A percentile compares a stretch with the other conserved stretches of the same genome.
Conservation (phyloP, 2,113 vertebrate genomes). For the Petroica traversi region DNA sequence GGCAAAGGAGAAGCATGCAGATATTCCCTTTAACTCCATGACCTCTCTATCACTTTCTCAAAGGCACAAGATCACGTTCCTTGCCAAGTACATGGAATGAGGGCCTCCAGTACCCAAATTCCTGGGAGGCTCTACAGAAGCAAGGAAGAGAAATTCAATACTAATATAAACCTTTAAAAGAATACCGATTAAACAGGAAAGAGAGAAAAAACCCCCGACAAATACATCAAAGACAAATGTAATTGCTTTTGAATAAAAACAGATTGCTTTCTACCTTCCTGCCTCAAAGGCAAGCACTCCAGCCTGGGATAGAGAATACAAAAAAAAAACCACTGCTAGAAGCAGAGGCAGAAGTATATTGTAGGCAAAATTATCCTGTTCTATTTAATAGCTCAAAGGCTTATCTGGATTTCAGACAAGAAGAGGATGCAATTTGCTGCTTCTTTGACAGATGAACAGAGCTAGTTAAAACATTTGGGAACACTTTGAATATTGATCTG, state of each 20-base stretch:
- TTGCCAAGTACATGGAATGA: background rate
- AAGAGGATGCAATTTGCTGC: conserved; percentile 13
- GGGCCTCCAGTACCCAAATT: background rate
- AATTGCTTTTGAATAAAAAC: conserved; percentile 64
- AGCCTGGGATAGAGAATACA: background rate
- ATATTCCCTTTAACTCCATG: background rate
- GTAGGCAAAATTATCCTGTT: conserved; percentile 9
- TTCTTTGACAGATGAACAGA: conserved; percentile 32
- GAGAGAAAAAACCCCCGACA: rapidly evolving
- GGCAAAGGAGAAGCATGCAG: background rate
- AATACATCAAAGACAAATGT: conserved; percentile 65
- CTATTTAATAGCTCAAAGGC: conserved; percentile 61
- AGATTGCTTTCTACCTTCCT: conserved; percentile 50
- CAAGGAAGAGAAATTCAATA: background rate
- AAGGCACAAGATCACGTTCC: background rate
- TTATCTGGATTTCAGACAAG: conserved; percentile 42
- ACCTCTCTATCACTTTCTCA: background rate
- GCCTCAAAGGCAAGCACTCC: conserved; percentile 35
- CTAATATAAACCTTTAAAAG: conserved; percentile 9
- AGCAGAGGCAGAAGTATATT: conserved; percentile 10
- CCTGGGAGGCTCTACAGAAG: background rate
- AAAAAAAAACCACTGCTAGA: background rate
- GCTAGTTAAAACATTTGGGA: conserved; percentile 23
- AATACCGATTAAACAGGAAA: background rate
- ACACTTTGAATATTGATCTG: conserved; percentile 42